Evolutionary conservation across 2,797 vertebrate species (phyloP).

Genomic region (Neoniphon sammara): DNA sequence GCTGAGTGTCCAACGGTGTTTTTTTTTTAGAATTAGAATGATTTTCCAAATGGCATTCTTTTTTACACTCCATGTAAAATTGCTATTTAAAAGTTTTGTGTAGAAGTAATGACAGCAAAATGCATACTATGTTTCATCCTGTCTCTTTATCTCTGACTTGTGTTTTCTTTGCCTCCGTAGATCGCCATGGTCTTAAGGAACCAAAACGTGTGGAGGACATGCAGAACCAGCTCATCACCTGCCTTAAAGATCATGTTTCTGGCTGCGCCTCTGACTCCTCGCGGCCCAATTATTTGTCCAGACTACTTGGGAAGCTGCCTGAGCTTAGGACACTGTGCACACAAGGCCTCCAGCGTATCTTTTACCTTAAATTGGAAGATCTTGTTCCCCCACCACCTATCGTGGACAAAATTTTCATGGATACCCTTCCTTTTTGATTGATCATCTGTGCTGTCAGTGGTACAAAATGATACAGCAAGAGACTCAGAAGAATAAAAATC

Average conservation of each 20-base stretch:
- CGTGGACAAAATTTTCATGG: constrained; percentile 96
- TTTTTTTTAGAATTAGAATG: too few species aligned
- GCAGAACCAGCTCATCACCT: constrained; percentile 91
- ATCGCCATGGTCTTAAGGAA: constrained; percentile 93
- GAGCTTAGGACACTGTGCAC: constrained; percentile 95
- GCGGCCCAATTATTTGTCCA: constrained; percentile 89
- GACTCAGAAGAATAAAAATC: constrained; percentile 11
- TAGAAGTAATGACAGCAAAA: not conserved
- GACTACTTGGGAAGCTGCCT: constrained; percentile 91
- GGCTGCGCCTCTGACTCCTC: constrained; percentile 77
- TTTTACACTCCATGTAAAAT: not conserved
- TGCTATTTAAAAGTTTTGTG: not conserved
- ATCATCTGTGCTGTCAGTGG: constrained; percentile 17
- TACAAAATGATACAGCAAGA: constrained; percentile 28
- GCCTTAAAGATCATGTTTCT: constrained; percentile 91
- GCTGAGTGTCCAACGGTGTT: too few species aligned
- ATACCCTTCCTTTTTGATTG: constrained; percentile 89
- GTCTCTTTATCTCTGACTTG: not conserved
- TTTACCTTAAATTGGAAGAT: constrained; percentile 95
- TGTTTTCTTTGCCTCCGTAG: constrained; percentile 65
- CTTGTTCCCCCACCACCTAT: constrained; percentile 92
- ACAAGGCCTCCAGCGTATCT: constrained; percentile 94
- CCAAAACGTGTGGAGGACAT: constrained; percentile 91
- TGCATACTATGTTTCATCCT: too few species aligned
- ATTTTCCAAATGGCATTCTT: too few species aligned